These are phyloP conservation scores for Nemoura dubitans DNA, from an alignment of 2,888 invertebrate genomes.

Conservation along the genomic window DNA sequence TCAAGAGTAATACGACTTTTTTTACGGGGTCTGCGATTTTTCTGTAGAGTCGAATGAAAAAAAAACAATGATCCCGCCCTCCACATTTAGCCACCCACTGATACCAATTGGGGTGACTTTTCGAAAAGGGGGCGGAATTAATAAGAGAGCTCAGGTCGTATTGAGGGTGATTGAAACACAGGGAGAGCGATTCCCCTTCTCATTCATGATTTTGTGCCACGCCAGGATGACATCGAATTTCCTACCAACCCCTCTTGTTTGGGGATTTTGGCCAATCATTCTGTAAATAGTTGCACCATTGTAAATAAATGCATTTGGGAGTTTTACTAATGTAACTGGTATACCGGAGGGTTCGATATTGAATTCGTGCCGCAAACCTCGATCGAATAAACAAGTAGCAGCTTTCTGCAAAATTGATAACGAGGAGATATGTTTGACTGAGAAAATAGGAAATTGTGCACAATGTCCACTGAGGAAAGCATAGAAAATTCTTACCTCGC, in stretches of 20 bases:
- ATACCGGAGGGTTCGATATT: not conserved
- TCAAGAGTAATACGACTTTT: slow-evolving; percentile 22
- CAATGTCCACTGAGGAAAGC: not conserved
- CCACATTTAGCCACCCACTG: slow-evolving; percentile 15
- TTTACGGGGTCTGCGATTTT: slow-evolving; percentile 1
- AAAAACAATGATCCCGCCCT: slow-evolving; percentile 18
- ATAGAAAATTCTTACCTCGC: slow-evolving; percentile 71
- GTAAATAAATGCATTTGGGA: slow-evolving; percentile 38
- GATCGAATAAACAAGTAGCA: not conserved
- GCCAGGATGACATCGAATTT: slow-evolving; percentile 36
- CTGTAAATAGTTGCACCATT: slow-evolving; percentile 37
- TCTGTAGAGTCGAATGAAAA: not conserved
- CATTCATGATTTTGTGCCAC: not conserved
- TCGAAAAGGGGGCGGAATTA: slow-evolving; percentile 34
- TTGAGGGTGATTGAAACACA: slow-evolving; percentile 35
- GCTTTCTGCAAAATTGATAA: not conserved
- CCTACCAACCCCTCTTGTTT: slow-evolving; percentile 27
- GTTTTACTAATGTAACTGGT: not conserved
- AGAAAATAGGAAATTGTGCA: no score
- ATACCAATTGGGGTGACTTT: slow-evolving; percentile 26
- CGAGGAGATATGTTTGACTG: not conserved
- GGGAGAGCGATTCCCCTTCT: not conserved
- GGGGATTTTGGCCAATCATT: slow-evolving; percentile 40
- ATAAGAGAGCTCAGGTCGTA: slow-evolving; percentile 35
- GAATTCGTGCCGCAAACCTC: not conserved